Conservation (phyloP, 2,888 invertebrate genomes). For the Hirtodrosophila histrioides region DNA sequence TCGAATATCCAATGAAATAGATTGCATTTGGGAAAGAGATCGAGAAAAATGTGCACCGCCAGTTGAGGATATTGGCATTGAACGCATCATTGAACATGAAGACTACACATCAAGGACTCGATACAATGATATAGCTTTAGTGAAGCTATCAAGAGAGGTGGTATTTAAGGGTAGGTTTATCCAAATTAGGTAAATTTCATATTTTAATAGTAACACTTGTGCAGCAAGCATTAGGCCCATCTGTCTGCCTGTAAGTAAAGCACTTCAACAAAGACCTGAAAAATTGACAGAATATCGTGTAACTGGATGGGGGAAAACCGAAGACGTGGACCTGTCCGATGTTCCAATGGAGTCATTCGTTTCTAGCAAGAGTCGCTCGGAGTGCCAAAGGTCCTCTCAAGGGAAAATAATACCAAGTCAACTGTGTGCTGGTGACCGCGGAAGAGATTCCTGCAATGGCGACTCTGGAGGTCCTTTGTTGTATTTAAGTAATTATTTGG, state of each 20-base stretch:
- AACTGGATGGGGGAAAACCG: conserved; percentile 35
- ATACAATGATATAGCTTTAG: conserved; percentile 39
- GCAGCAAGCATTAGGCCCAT: conserved; percentile 24
- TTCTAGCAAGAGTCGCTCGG: fast-evolving
- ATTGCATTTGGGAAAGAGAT: background rate
- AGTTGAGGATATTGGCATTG: conserved; percentile 9
- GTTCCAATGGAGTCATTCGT: conserved; percentile 2
- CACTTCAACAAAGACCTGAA: conserved; percentile 3
- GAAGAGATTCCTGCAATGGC: conserved; percentile 18
- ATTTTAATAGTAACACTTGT: background rate
- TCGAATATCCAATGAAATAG: background rate
- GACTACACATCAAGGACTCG: fast-evolving
- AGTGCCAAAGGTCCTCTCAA: background rate
- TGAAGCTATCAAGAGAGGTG: conserved; percentile 12
- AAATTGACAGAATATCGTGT: background rate
- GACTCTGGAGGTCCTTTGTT: conserved; percentile 42
- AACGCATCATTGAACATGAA: conserved; percentile 11
- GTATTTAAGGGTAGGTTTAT: background rate
- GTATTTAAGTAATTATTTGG: background rate
- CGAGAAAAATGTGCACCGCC: background rate
- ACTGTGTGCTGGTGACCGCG: conserved; percentile 23
- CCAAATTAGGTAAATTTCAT: background rate
- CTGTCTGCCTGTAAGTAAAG: conserved; percentile 28
- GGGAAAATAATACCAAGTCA: conserved; percentile 1
- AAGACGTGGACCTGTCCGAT: fast-evolving